Conservation (phyloP, 2,113 vertebrate species). For the Erythrocercus mccallii region DNA sequence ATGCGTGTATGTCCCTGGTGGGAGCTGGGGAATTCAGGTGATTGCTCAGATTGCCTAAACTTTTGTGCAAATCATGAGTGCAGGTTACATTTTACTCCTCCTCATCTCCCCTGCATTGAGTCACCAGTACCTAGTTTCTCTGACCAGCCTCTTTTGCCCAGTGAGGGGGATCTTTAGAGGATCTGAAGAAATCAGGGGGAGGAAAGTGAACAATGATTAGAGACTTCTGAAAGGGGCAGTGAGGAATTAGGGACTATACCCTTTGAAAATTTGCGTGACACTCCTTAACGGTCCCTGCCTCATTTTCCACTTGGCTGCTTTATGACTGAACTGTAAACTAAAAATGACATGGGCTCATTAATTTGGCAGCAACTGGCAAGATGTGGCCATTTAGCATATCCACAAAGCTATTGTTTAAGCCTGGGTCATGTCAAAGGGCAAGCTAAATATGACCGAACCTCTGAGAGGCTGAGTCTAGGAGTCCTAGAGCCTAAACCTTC, state of each 20-base stretch:
- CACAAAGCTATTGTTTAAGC: constrained; percentile 81
- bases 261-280: constrained; percentile 67
- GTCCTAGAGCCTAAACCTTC: constrained; percentile 67
- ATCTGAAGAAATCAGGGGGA: constrained; percentile 42
- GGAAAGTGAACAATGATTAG: constrained; percentile 55
- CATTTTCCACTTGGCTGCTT: constrained; percentile 85
- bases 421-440: constrained; percentile 83
- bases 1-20: rapidly evolving
- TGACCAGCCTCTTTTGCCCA: not conserved
- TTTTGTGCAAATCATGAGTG: not conserved
- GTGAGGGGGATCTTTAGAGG: constrained; percentile 34
- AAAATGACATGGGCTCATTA: constrained; percentile 87
- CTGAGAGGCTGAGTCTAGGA: constrained; percentile 68
- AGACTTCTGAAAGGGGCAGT: constrained; percentile 58
- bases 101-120: not conserved
- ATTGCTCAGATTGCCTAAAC: not conserved
- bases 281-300: constrained; percentile 71
- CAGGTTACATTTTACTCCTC: not conserved
- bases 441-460: constrained; percentile 72
- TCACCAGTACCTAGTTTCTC: not conserved
- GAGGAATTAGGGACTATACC: constrained; percentile 64
- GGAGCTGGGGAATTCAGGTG: not conserved
- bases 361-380: constrained; percentile 83
- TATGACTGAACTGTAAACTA: constrained; percentile 81
- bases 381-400: constrained; percentile 78